A percentile compares a stretch with the other conserved stretches of the same genome.
Evolutionary conservation across 2,113 vertebrate species (phyloP).

Genomic region (Entomyzon cyanotis): DNA sequence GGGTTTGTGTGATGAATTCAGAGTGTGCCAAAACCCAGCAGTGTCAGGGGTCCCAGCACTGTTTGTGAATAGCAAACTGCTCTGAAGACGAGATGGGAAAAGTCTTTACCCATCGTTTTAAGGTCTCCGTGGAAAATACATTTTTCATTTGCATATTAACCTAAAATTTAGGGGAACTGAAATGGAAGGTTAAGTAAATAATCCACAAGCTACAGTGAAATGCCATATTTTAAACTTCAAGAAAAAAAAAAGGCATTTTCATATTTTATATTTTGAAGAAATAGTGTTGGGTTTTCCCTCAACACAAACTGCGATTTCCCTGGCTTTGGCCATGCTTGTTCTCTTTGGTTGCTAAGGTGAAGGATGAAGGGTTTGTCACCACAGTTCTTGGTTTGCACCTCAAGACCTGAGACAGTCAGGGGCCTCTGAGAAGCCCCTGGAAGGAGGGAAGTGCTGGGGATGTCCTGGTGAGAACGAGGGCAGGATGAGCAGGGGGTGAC

Average conservation of each 20-base stretch:
- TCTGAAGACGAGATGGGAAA: not conserved
- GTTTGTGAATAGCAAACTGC: not conserved
- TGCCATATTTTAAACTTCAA: not conserved
- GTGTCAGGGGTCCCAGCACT: not conserved
- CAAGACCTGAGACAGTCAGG: rapidly evolving
- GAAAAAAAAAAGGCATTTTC: not conserved
- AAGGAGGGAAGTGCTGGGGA: not conserved
- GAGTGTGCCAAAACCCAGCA: not conserved
- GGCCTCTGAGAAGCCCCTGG: not conserved
- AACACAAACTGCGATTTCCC: not conserved
- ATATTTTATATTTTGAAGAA: not conserved
- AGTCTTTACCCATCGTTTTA: not conserved
- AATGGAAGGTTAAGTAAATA: not conserved
- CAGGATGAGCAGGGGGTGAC: not conserved
- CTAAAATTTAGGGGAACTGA: not conserved
- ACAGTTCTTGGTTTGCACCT: not conserved
- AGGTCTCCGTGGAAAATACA: not conserved
- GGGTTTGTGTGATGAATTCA: not conserved
- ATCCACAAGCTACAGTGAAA: not conserved
- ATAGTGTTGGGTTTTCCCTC: not conserved
- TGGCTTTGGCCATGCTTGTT: not conserved
- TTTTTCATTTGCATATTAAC: constrained; percentile 30
- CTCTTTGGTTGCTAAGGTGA: not conserved
- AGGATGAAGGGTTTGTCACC: not conserved
- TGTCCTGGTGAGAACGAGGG: not conserved